Evolutionary conservation across 2,113 vertebrate genomes (phyloP).

Genomic region (Tautogolabrus adspersus): DNA sequence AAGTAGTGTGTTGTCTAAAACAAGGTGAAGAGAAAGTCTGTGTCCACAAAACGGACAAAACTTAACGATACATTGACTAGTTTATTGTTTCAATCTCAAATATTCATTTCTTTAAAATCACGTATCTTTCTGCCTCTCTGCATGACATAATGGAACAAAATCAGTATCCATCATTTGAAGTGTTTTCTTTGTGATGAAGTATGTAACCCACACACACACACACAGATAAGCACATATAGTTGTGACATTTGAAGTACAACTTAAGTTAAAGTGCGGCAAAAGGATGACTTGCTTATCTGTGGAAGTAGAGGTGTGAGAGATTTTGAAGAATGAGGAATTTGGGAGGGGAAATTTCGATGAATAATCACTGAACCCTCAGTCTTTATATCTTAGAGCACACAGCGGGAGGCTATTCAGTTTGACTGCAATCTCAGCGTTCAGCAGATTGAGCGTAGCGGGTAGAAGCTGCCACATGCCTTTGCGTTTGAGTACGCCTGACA

Average conservation of each 20-base stretch:
- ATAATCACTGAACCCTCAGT: constrained; percentile 41
- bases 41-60: too few species aligned
- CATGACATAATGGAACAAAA: too few species aligned
- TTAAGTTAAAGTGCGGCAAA: background rate
- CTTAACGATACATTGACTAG: too few species aligned
- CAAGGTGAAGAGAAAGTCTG: too few species aligned
- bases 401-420: constrained; percentile 65
- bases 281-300: background rate
- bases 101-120: too few species aligned
- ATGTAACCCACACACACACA: too few species aligned
- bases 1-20: too few species aligned
- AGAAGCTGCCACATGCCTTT: constrained; percentile 68
- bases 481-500: constrained; percentile 66
- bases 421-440: constrained; percentile 46
- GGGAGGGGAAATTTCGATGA: constrained; percentile 43
- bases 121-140: too few species aligned
- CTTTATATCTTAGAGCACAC: constrained; percentile 54
- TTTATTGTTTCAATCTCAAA: too few species aligned
- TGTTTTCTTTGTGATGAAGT: too few species aligned
- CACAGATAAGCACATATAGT: background rate
- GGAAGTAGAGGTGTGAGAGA: constrained; percentile 38
- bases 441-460: constrained; percentile 73
- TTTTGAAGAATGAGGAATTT: constrained; percentile 28
- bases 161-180: too few species aligned
- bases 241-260: constrained; percentile 6